Evolutionary conservation across 1,140 invertebrate species (phyloP), one percentile per base, ranked within the genome.

Genomic region (Mercenaria mercenaria): DNA sequence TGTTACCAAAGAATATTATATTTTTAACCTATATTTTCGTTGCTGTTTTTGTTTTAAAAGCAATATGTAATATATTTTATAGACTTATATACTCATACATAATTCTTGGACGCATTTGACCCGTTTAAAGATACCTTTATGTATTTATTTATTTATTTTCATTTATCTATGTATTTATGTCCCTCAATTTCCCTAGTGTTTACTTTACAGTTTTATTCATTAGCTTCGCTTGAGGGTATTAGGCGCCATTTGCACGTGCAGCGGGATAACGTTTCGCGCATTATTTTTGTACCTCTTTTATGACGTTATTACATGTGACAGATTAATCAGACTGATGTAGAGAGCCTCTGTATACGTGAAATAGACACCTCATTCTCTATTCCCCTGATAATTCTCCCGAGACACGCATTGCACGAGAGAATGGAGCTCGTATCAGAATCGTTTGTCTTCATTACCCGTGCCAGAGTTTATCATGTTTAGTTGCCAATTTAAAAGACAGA

Each of bases 401-500:
- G 29, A 41, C 67, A 39, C 67, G 34, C n/a, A 72, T 13, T 23
- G 67, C 67, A 72, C 67, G 67, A 72, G 67, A 72, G 67, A 72
- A 72, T 72, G 67, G 37, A 15, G 37, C 29, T 41, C 67, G 34
- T 72, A 72, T 72, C 67, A 41, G 15, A 39, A 72, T 72, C 67
- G 37, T 72, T 72, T 72, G 67, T 72, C 67, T 72, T 72, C 67
- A 72, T 72, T 72, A 72, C 29, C 34, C 32, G 37, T 72, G 67
- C 67, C 67, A 72, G 29, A 26, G 67, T 72, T 72, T 72, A 72
- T 72, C 34, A 41, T 72, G 67, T 41, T 72, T 72, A 39, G 67
- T 39, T 72, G 67, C 67, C 67, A 72, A 72, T 72, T 72, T 72
- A 29, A 72, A 72, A 72, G 67, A 72, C 67, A 72, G 67, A 72